These are phyloP conservation scores for Montipora foliosa DNA, from an alignment of 64 coral and sea anemone species.

Conservation along the genomic window DNA sequence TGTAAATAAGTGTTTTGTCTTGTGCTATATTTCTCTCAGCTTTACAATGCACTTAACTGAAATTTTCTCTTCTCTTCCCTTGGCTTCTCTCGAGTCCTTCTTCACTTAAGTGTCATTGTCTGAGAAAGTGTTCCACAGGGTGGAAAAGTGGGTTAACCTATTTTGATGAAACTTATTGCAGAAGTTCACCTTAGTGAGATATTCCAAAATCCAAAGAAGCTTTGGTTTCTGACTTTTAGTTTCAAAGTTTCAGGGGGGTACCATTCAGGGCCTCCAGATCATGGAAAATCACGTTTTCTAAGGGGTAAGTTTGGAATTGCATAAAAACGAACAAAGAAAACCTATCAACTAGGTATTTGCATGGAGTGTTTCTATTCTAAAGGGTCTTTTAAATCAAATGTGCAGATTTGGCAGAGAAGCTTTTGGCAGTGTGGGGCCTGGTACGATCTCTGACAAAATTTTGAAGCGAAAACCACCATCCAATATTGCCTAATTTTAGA, in stretches of 20 bases:
- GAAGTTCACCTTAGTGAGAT: too few species aligned
- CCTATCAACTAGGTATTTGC: slow-evolving; percentile 2
- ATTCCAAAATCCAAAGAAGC: too few species aligned
- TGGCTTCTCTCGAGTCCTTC: too few species aligned
- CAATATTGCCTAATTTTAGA: slow-evolving; percentile 50
- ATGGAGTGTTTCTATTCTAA: slow-evolving; percentile 14
- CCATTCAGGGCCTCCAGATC: background rate
- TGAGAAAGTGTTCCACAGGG: too few species aligned
- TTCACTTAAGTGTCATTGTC: too few species aligned
- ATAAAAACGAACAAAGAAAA: slow-evolving; percentile 16
- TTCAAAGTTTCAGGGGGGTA: slow-evolving; percentile 17
- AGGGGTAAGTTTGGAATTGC: slow-evolving; percentile 27
- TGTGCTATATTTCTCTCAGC: too few species aligned
- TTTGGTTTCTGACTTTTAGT: slow-evolving; percentile 18
- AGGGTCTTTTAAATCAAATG: slow-evolving; percentile 15
- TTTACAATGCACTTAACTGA: too few species aligned
- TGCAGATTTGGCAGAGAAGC: slow-evolving; percentile 12
- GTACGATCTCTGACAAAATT: slow-evolving; percentile 29
- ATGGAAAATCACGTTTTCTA: slow-evolving; percentile 20
- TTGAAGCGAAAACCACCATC: slow-evolving; percentile 2
- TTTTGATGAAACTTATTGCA: too few species aligned
- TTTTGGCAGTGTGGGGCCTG: slow-evolving; percentile 31
- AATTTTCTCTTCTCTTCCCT: too few species aligned
- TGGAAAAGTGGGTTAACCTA: too few species aligned
- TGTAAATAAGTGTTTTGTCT: too few species aligned